Evolutionary conservation across 2,113 vertebrate species (phyloP), one percentile per base, ranked within the genome.

Genomic region (Gasterosteus aculeatus): DNA sequence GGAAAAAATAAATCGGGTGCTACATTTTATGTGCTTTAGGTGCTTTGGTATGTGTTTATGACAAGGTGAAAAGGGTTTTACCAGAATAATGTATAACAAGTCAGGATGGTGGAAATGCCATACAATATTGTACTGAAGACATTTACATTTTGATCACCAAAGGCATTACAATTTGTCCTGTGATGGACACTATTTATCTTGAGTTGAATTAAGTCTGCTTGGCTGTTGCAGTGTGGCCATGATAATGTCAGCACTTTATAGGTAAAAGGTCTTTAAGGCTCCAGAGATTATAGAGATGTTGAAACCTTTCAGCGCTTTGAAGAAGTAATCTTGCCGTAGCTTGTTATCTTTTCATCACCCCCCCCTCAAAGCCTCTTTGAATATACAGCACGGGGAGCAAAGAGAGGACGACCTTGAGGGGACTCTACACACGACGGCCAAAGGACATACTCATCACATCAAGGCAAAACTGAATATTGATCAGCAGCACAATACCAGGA

Each of bases 241-340:
- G 12, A 58, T 71, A 59, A 51, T 56, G 81, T 83, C 58, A 72
- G 60, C 63, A 75, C 78, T 84, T 84, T 72, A 79, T 54, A 70
- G 68, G 19, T 75, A 78, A 85, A 87, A 85, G 63, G 51, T 82
- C 72, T 75, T 80, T 70, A n/a, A 87, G 57, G 61, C 68, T 80
- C 49, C 47, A 78, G 61, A 83, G 69, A 76, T 72, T 62, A 63
- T 64, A 74, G 39, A 74, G 39, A 62, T 69, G 62, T 79, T 74
- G 80, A 84, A 84, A 63, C 66, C 49, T 84, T 78, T 53, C 33
- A 83, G 53, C 63, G 53, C 62, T 61, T 33, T 5, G 42, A 42
- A 70, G 22, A 76, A 61, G 60, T 69, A 66, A 78, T 75, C 62
- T 67, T n/a, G 19, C 60, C 63, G 69, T 38, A 6, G 66, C 26